These are phyloP conservation scores for Pangasianodon hypophthalmus DNA, from an alignment of 2,113 vertebrate genomes.

Conservation along the genomic window DNA sequence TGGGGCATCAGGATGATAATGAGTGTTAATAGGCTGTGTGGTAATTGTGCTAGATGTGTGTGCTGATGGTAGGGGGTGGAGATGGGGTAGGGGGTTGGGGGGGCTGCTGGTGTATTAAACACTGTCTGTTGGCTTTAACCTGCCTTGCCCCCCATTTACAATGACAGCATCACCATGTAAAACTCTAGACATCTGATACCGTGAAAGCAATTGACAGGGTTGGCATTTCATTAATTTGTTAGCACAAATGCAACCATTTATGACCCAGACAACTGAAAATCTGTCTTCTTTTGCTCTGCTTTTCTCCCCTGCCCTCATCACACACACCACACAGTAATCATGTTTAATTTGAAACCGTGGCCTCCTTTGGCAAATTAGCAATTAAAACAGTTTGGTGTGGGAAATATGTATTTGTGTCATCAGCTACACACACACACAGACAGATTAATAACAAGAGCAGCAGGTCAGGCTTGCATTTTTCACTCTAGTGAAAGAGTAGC, in stretches of 20 bases:
- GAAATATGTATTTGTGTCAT: conserved; percentile 99
- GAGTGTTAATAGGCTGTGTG: conserved; percentile 59
- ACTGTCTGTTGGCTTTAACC: conserved; percentile 60
- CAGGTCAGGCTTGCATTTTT: conserved; percentile 92
- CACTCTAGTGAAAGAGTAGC: conserved; percentile 87
- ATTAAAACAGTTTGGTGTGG: conserved; percentile 96
- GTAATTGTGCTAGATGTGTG: conserved; percentile 58
- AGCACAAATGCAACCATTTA: conserved; percentile 73
- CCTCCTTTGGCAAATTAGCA: conserved; percentile 97
- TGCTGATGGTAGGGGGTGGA: conserved; percentile 32
- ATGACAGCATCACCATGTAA: conserved; percentile 58
- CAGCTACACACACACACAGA: conserved; percentile 76
- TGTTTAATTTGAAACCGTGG: conserved; percentile 92
- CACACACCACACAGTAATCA: conserved; percentile 76
- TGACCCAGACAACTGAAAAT: conserved; percentile 63
- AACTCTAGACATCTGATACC: conserved; percentile 68
- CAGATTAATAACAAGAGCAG: conserved; percentile 92
- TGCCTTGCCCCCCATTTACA: conserved; percentile 41
- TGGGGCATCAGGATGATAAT: conserved; percentile 51
- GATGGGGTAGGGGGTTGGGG: neutral
- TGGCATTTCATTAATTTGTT: conserved; percentile 82
- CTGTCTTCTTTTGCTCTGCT: conserved; percentile 45
- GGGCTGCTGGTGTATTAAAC: conserved; percentile 56
- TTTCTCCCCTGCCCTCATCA: conserved; percentile 59
- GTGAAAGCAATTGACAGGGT: conserved; percentile 71